Conservation (phyloP, 2,113 vertebrate species). For the Microcebus griseorufus region DNA sequence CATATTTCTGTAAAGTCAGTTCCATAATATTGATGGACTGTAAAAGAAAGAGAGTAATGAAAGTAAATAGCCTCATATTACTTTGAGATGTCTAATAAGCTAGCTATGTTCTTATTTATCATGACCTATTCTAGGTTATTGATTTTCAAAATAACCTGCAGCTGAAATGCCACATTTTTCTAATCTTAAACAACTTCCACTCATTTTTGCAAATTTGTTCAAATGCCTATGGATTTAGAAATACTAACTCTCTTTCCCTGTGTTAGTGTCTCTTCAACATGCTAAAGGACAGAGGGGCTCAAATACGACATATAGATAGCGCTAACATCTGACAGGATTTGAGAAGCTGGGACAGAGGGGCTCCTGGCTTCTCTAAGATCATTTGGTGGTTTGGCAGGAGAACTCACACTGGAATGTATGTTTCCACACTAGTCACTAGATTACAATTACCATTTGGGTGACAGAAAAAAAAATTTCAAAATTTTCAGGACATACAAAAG, state of each 20-base stretch:
- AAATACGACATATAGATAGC: accelerated
- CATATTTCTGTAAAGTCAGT: constrained; percentile 91
- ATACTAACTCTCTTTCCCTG: background rate
- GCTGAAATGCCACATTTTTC: background rate
- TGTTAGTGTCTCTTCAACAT: background rate
- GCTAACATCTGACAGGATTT: background rate
- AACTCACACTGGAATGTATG: background rate
- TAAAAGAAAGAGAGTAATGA: constrained; percentile 45
- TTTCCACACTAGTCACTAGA: background rate
- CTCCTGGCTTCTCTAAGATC: background rate
- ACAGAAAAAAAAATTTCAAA: background rate
- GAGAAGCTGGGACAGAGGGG: background rate
- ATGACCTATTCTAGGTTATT: background rate
- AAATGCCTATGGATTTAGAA: background rate
- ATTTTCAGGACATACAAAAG: background rate
- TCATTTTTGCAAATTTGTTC: background rate
- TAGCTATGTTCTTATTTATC: background rate
- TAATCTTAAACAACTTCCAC: background rate
- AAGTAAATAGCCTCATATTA: background rate
- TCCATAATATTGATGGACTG: constrained; percentile 95
- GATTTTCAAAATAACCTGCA: background rate
- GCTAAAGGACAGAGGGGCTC: background rate
- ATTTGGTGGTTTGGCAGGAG: background rate
- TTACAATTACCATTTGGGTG: background rate
- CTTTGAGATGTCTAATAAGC: background rate